phyloP scores from a whole-genome alignment of 1,140 invertebrate genomes.

The Leptestheria dahalacensis region DNA sequence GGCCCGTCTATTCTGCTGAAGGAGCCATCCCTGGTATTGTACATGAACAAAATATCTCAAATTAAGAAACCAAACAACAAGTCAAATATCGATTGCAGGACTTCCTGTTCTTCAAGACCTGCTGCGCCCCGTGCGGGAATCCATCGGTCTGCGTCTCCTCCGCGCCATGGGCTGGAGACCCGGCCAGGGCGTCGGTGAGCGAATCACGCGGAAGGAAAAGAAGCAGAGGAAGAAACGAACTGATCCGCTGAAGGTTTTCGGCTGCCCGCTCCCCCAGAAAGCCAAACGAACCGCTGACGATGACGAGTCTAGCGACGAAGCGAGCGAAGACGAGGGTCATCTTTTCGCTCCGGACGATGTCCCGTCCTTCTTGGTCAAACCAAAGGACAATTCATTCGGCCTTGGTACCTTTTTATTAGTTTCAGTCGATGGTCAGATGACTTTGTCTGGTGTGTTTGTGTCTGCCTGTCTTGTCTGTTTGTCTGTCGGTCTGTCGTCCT shows the following conservation, averaged over 20 bases:
- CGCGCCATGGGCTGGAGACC: conserved; percentile 79
- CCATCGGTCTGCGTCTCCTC: conserved; percentile 70
- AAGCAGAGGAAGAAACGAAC: conserved; percentile 22
- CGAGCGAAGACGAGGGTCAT: conserved; percentile 33
- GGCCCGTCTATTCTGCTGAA: conserved; percentile 34
- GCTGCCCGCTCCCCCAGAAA: conserved; percentile 43
- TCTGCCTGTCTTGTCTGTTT: too few relatives aligned
- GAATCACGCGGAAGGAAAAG: conserved; percentile 43
- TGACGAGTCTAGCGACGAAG: conserved; percentile 20
- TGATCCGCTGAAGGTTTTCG: conserved; percentile 39
- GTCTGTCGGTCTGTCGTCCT: too few relatives aligned
- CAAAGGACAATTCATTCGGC: conserved; percentile 68
- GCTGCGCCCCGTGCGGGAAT: conserved; percentile 61
- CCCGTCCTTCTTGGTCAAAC: conserved; percentile 45
- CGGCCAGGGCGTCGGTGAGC: conserved; percentile 69
- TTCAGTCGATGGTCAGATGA: too few relatives aligned
- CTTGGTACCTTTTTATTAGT: too few relatives aligned
- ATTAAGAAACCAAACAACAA: not conserved
- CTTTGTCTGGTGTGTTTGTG: too few relatives aligned
- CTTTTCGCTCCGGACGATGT: conserved; percentile 73
- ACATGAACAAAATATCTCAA: conserved; percentile 19
- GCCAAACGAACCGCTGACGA: conserved; percentile 20
- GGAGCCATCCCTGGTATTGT: conserved; percentile 2
- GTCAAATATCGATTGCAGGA: conserved; percentile 47
- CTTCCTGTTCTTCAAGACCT: conserved; percentile 59